A percentile compares a stretch with the other conserved stretches of the same genome.
These are phyloP conservation scores for Hemiscyllium ocellatum DNA, from an alignment of 2,113 vertebrate species.

Conservation along the genomic window DNA sequence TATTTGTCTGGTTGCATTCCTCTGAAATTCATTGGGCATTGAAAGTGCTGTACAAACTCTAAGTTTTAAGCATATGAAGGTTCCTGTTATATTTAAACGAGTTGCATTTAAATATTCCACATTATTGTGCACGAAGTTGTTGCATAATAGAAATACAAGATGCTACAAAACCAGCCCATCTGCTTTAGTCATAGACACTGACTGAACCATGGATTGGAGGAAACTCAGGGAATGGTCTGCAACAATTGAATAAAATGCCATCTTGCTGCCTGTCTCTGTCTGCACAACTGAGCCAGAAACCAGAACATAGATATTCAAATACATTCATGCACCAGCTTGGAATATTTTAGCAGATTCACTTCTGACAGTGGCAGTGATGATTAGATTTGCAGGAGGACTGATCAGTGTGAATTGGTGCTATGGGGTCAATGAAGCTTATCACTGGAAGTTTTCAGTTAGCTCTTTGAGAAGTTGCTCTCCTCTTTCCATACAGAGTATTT, in stretches of 20 bases:
- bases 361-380: background rate
- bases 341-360: background rate
- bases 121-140: background rate
- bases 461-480: background rate
- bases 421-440: background rate
- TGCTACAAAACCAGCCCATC: no score
- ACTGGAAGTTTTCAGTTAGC: background rate
- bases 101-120: background rate
- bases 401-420: background rate
- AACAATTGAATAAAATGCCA: background rate
- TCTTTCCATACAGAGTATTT: background rate
- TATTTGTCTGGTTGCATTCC: background rate
- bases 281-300: background rate
- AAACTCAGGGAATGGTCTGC: background rate
- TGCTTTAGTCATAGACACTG: no score
- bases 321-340: background rate
- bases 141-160: no score
- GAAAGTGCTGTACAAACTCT: background rate
- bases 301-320: background rate
- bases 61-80: background rate
- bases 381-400: background rate
- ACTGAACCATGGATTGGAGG: background rate
- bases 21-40: background rate
- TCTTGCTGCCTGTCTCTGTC: background rate
- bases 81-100: background rate